These are phyloP conservation scores for Augiades crinisus DNA, from an alignment of 2,888 invertebrate genomes.

Conservation along the genomic window DNA sequence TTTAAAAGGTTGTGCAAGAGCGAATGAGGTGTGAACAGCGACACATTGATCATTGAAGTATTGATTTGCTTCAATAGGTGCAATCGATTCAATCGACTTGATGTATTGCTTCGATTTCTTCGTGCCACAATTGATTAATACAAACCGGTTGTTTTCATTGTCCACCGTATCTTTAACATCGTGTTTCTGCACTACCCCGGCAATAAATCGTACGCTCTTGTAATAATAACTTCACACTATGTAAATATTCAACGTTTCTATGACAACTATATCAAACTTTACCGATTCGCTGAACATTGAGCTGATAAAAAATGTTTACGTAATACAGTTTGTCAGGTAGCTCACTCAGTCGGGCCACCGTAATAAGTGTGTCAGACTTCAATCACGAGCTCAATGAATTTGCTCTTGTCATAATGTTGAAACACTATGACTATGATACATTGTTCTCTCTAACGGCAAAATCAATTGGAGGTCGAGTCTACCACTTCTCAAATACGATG, in stretches of 20 bases:
- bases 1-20: slow-evolving; percentile 15
- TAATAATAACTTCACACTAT: not conserved
- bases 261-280: not conserved
- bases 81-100: slow-evolving; percentile 18
- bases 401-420: slow-evolving; percentile 24
- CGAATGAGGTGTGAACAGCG: slow-evolving; percentile 18
- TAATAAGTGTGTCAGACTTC: slow-evolving; percentile 15
- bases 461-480: slow-evolving; percentile 47
- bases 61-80: slow-evolving; percentile 18
- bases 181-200: not conserved
- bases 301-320: slow-evolving; percentile 11
- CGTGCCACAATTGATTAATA: slow-evolving; percentile 16
- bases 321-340: slow-evolving; percentile 10
- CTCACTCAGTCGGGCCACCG: not conserved
- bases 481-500: slow-evolving; percentile 59
- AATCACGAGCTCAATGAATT: slow-evolving; percentile 22
- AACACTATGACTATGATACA: slow-evolving; percentile 35
- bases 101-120: slow-evolving; percentile 24
- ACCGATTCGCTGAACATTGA: slow-evolving; percentile 2
- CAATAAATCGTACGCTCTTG: not conserved
- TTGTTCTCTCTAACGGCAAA: slow-evolving; percentile 38
- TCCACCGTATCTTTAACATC: not conserved
- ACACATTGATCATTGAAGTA: slow-evolving; percentile 22
- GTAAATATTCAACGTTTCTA: not conserved
- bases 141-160: slow-evolving; percentile 3